These are phyloP conservation scores for Sebastes oblongus DNA, from an alignment of 2,797 vertebrate species.

Conservation along the genomic window DNA sequence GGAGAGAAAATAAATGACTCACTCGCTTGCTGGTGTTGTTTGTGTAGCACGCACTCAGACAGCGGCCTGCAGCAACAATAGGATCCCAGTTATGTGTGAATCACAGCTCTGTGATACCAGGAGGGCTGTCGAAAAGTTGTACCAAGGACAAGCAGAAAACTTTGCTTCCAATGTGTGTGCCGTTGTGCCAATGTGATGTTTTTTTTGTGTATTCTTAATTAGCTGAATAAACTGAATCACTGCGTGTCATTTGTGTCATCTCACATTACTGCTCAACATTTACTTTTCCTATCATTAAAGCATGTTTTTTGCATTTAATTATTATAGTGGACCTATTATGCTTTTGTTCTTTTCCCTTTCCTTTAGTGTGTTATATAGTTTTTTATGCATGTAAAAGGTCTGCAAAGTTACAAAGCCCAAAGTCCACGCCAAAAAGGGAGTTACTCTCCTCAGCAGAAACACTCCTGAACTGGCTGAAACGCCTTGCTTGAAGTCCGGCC, in stretches of 20 bases:
- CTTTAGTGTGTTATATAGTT: too few species aligned
- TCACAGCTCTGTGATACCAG: constrained; percentile 30
- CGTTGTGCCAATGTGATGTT: background rate
- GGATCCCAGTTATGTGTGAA: constrained; percentile 46
- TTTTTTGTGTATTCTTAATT: background rate
- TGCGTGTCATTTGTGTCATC: constrained; percentile 2
- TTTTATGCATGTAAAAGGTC: too few species aligned
- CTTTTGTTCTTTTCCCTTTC: too few species aligned
- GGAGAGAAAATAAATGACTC: constrained; percentile 37
- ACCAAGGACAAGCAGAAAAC: background rate
- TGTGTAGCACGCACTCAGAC: constrained; percentile 54
- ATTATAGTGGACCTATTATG: background rate
- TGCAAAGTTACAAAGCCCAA: too few species aligned
- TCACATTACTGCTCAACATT: background rate
- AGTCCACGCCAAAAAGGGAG: too few species aligned
- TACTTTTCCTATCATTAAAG: background rate
- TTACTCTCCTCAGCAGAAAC: too few species aligned
- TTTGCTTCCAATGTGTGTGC: background rate
- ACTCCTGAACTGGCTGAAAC: too few species aligned
- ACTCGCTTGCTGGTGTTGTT: constrained; percentile 52
- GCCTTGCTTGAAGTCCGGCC: too few species aligned
- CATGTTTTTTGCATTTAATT: background rate
- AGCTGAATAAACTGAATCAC: background rate
- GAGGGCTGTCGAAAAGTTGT: background rate
- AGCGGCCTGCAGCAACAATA: constrained; percentile 60